Conservation (phyloP, 2,797 vertebrate genomes). For the Amniataba percoides region DNA sequence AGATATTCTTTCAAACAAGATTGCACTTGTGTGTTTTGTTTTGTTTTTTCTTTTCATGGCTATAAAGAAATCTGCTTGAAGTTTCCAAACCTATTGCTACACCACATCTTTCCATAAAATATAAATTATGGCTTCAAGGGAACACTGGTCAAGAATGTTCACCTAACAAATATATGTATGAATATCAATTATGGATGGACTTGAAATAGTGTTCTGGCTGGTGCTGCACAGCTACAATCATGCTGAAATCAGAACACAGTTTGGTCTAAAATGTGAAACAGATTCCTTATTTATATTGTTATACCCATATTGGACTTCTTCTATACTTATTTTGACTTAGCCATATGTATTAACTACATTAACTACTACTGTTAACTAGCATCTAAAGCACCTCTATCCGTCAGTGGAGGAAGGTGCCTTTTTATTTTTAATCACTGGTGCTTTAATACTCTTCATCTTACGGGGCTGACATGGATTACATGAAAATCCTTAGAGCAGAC, state of each 20-base stretch:
- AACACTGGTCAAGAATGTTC: neutral
- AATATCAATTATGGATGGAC: slow-evolving; percentile 2
- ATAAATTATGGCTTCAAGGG: neutral
- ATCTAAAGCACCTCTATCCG: neutral
- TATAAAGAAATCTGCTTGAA: neutral
- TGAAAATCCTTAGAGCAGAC: neutral
- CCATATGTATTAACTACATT: neutral
- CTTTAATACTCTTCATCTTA: neutral
- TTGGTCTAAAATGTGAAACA: neutral
- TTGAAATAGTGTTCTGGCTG: neutral
- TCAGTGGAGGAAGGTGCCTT: neutral
- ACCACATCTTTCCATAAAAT: neutral
- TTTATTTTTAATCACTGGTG: neutral
- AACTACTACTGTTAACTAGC: too few species aligned
- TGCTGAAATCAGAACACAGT: neutral
- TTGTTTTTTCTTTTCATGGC: neutral
- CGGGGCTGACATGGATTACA: neutral
- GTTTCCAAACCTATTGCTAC: neutral
- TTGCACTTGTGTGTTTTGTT: too few species aligned
- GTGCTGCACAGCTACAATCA: neutral
- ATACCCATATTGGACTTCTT: neutral
- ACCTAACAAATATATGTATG: neutral
- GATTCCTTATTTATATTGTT: neutral
- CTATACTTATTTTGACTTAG: neutral
- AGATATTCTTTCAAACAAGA: neutral